Evolutionary conservation across 2,888 invertebrate genomes (phyloP), one percentile per base, ranked within the genome.

Genomic region (Cylindroiulus punctatus): DNA sequence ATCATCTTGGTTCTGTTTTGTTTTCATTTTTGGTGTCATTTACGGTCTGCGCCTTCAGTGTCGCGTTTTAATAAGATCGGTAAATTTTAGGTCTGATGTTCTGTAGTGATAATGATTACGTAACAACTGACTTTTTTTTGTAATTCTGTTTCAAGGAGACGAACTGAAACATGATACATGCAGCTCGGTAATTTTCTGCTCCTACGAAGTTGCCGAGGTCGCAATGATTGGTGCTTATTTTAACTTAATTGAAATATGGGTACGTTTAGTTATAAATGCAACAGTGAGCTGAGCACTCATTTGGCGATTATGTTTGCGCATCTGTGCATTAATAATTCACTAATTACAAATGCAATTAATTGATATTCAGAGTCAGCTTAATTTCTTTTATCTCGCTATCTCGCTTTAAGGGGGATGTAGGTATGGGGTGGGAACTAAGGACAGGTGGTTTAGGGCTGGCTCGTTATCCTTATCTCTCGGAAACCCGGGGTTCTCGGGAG

Each of bases 381-480:
- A 65, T 65, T 65, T 65, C 65, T 65, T 65, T 65, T 65, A 65
- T 65, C 65, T 65, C 4, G 8, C 10, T 7, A 10, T 26, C 10
- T 1, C 12, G 65, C 26, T 65, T 65, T 65, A 22, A 22, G 22
- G 17, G 5, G 52, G 36, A 7, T 36, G 2, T 36, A 36, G n/a
- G n/a, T n/a, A n/a, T n/a, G n/a, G 36, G 36, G 36, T 36, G 36
- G 2, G 52, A 19, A 19, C 19, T 52, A 19, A 52, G 52, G 65
- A 26, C 0, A 65, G 10, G 26, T 65, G 65, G 65, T 65, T 65
- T 65, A 65, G 65, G 7, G 26, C 65, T n/a, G 26, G 26, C 65
- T 65, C 65, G 26, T 65, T 65, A 65, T 65, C 65, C 65, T 65
- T 65, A 65, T 65, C 65, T 65, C 26, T 22, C 8, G 26, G 65